Percentiles rank a stretch among this genome's conserved stretches.
These are phyloP conservation scores for Meloidogyne hapla DNA, from an alignment of 1,140 invertebrate genomes.

Conservation along the genomic window DNA sequence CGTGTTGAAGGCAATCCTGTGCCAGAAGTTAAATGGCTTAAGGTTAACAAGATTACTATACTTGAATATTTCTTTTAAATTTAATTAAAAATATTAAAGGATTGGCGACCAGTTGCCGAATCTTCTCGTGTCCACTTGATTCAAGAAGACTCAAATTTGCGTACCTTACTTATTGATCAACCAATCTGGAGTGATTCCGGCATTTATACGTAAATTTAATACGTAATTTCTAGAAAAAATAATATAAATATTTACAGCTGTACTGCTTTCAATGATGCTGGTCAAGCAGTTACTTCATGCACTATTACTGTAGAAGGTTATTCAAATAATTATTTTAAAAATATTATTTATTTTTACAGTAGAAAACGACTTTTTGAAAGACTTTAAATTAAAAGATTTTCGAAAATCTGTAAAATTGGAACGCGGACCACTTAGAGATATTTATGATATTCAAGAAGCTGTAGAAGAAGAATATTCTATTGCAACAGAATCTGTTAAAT, in stretches of 20 bases:
- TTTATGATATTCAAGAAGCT: constrained; percentile 64
- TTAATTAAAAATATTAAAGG: constrained; percentile 64
- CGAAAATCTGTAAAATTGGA: constrained; percentile 11
- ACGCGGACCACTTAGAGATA: constrained; percentile 53
- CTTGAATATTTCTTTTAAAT: background rate
- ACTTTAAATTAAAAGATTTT: constrained; percentile 22
- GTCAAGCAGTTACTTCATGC: constrained; percentile 81
- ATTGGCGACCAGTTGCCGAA: constrained; percentile 83
- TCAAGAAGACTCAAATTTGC: constrained; percentile 77
- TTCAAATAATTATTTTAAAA: constrained; percentile 64
- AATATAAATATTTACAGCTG: constrained; percentile 65
- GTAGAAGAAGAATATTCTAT: constrained; percentile 40
- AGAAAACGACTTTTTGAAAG: constrained; percentile 36
- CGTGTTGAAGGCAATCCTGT: constrained; percentile 83
- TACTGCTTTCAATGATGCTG: constrained; percentile 85
- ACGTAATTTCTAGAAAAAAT: background rate
- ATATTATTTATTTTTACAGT: constrained; percentile 34
- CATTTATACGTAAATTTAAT: constrained; percentile 78
- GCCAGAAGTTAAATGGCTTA: constrained; percentile 94
- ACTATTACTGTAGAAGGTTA: constrained; percentile 87
- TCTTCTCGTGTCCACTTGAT: constrained; percentile 82
- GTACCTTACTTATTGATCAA: constrained; percentile 78
- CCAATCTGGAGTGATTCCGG: constrained; percentile 84
- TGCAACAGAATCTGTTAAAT: constrained; percentile 21
- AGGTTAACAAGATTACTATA: constrained; percentile 65